A percentile compares a stretch with the other conserved stretches of the same genome.
These are phyloP conservation scores for Plectus sambesii DNA, from an alignment of 1,140 invertebrate genomes.

Conservation along the genomic window DNA sequence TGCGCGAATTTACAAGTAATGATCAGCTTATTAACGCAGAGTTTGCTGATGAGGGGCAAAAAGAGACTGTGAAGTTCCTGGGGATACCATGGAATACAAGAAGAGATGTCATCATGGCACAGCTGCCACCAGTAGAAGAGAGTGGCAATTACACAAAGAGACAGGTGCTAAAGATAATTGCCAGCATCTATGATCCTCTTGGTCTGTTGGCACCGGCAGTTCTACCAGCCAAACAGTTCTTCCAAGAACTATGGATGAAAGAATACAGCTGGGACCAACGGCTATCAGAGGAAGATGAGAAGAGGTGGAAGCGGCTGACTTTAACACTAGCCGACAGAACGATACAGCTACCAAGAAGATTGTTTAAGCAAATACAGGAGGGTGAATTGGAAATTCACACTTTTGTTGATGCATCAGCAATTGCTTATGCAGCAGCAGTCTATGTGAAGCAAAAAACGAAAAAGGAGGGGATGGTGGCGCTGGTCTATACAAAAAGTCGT, in stretches of 20 bases:
- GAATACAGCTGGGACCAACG: conserved; percentile 9
- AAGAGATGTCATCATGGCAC: neutral
- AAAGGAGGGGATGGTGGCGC: neutral
- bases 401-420: conserved; percentile 18
- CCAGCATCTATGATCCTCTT: conserved; percentile 16
- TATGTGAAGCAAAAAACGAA: conserved; percentile 5
- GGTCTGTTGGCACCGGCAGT: conserved; percentile 16
- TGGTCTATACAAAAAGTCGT: conserved; percentile 16
- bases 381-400: conserved; percentile 14
- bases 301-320: conserved; percentile 7
- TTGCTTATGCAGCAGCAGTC: conserved; percentile 13
- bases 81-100: conserved; percentile 16
- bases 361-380: too few species aligned
- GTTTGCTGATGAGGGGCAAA: conserved; percentile 4
- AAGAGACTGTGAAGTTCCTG: conserved; percentile 9
- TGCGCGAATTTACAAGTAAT: conserved; percentile 23
- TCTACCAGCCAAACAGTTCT: conserved; percentile 14
- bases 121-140: neutral
- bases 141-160: conserved; percentile 1
- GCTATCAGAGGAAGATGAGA: neutral
- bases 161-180: neutral
- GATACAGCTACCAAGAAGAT: too few species aligned
- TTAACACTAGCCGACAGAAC: too few species aligned
- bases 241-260: conserved; percentile 22
- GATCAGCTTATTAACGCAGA: neutral